Base-by-base conservation (phyloP, 2,888 invertebrate species). In the Drosophila engyochracea region DNA sequence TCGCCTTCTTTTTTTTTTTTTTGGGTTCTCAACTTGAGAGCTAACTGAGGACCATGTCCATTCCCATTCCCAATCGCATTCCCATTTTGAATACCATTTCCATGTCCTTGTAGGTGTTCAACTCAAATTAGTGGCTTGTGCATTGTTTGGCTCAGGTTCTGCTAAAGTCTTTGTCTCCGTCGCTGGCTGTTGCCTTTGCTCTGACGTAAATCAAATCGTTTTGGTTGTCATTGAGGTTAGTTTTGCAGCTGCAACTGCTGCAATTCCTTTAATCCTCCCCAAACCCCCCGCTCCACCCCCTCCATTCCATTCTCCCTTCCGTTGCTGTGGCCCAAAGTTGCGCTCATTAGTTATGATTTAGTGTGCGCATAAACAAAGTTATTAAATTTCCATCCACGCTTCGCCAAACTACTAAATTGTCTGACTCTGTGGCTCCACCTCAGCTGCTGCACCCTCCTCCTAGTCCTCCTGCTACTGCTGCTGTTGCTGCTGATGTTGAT, bases 311-410 rank as follows among this genome's bases (percentile, higher is more conserved):
- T 12, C 4, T 35, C 7, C 22, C 22, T 0, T 16, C 47, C 47
- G 62, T 49, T 59, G 39, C 39, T 47, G 53, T 47, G 61, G 64
- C 52, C 79, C 52, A 69, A 72, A 81, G 64, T 75, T 62, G 77
- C 70, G 89, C 90, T 87, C 87, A 87, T 87, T 87, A 87, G 87
- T 90, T 90, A 90, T 87, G 87, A 87, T 87, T 87, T 87, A 87
- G 87, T 90, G 84, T 85, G 90, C 86, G 89, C 90, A 87, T 87
- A 87, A 87, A 87, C 87, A 87, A 87, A 87, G 87, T 87, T 87
- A 87, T 87, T 87, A 90, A 87, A 87, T 87, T 87, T 87, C 89
- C 89, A 85, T 85, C 85, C 90, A 89, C 82, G 85, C 89, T 89
- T 82, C 82, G 89, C 77, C 86, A 89, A 85, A 85, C 85, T 85